Evolutionary conservation across 2,888 invertebrate genomes (phyloP).

Genomic region (Lysandra coridon): DNA sequence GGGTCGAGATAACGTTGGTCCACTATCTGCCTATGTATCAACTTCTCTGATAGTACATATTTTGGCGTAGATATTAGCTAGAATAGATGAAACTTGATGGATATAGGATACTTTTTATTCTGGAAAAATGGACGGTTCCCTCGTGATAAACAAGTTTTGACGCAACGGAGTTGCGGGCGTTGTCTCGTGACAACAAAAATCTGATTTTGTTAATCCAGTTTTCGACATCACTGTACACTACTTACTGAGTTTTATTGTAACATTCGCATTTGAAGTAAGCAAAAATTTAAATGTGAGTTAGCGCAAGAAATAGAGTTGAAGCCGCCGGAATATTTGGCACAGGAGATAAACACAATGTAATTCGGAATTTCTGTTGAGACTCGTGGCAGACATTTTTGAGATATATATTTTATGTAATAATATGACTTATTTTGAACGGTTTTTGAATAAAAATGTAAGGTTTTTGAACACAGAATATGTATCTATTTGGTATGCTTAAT

Average conservation of each 20-base stretch:
- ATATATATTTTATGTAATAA: conserved; percentile 16
- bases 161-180: too few species aligned
- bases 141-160: too few species aligned
- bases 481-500: too few species aligned
- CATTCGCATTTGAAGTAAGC: conserved; percentile 8
- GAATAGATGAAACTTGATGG: too few species aligned
- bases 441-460: background rate
- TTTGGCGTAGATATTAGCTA: too few species aligned
- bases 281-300: conserved; percentile 25
- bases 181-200: background rate
- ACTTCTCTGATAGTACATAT: too few species aligned
- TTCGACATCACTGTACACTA: background rate
- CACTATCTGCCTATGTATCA: too few species aligned
- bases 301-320: conserved; percentile 16
- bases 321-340: conserved; percentile 11
- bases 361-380: conserved; percentile 2
- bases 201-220: background rate
- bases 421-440: background rate
- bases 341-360: conserved; percentile 19
- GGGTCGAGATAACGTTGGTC: too few species aligned
- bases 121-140: too few species aligned
- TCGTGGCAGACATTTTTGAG: conserved; percentile 9
- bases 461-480: background rate
- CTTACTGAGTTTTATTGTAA: background rate
- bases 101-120: too few species aligned